Conservation (phyloP, 1,140 invertebrate species). For the Microplitis mediator region DNA sequence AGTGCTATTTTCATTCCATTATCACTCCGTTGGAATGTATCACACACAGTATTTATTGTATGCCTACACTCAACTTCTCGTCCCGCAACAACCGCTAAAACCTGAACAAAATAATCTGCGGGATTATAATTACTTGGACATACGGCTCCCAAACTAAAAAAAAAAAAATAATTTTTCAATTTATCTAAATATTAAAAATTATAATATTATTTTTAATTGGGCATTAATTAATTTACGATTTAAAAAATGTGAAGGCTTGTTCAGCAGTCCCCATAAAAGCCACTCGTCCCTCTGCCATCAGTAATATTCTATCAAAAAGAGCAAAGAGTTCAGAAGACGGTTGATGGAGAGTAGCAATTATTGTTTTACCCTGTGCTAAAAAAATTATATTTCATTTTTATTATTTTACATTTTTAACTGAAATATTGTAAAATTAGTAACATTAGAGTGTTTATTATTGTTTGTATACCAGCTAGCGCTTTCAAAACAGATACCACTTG, state of each 20-base stretch:
- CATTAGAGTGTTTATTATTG: not conserved
- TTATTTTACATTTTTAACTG: not conserved
- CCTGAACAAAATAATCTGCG: slow-evolving; percentile 93
- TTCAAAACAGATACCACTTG: slow-evolving; percentile 88
- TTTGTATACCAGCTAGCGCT: slow-evolving; percentile 67
- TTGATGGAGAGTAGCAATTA: slow-evolving; percentile 95
- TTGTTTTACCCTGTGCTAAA: slow-evolving; percentile 77
- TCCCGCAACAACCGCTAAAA: slow-evolving; percentile 85
- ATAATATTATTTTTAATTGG: not conserved
- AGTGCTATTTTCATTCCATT: slow-evolving; percentile 65
- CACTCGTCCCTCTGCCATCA: slow-evolving; percentile 91
- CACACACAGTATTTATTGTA: slow-evolving; percentile 79
- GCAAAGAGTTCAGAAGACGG: slow-evolving; percentile 92
- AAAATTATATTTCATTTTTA: slow-evolving; percentile 15
- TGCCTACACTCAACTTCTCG: slow-evolving; percentile 76
- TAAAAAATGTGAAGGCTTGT: slow-evolving; percentile 83
- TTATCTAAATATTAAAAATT: not conserved
- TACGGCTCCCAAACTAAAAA: slow-evolving; percentile 71
- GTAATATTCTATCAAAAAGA: slow-evolving; percentile 88
- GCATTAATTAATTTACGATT: slow-evolving; percentile 66
- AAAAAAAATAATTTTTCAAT: slow-evolving; percentile 11
- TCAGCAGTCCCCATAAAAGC: slow-evolving; percentile 86
- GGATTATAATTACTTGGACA: slow-evolving; percentile 92
- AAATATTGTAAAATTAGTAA: not conserved
- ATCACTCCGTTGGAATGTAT: slow-evolving; percentile 72